Evolutionary conservation across 2,888 invertebrate genomes (phyloP).

Genomic region (Erpobdella octoculata): DNA sequence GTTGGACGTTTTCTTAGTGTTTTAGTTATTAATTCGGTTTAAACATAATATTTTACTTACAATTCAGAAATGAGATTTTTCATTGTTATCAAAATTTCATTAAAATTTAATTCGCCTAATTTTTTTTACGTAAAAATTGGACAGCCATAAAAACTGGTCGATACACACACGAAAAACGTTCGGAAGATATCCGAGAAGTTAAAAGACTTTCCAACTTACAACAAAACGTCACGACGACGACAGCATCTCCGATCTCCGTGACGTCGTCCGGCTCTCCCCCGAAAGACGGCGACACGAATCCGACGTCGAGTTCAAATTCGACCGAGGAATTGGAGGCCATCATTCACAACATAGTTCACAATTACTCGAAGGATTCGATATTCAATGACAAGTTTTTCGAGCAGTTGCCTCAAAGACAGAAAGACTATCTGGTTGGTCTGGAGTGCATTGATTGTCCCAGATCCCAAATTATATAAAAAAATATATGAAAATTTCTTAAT

Average conservation of each 20-base stretch:
- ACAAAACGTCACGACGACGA: not conserved
- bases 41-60: too few relatives aligned
- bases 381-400: constrained; percentile 38
- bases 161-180: constrained; percentile 47
- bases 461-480: too few relatives aligned
- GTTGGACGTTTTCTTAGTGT: too few relatives aligned
- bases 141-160: constrained; percentile 49
- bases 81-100: not conserved
- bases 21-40: too few relatives aligned
- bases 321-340: constrained; percentile 21
- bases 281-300: too few relatives aligned
- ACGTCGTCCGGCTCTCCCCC: not conserved
- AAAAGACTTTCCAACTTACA: constrained; percentile 34
- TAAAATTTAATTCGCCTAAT: not conserved
- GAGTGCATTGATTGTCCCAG: too few relatives aligned
- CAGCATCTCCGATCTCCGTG: not conserved
- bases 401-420: constrained; percentile 34
- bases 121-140: not conserved
- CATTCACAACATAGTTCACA: constrained; percentile 28
- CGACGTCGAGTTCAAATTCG: not conserved
- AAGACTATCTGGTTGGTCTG: constrained; percentile 36
- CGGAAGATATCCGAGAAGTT: constrained; percentile 46
- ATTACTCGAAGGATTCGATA: constrained; percentile 31
- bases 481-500: too few relatives aligned
- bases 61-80: not conserved